Evolutionary conservation across 1,140 invertebrate species (phyloP).

Genomic region (Scylla paramamosain): DNA sequence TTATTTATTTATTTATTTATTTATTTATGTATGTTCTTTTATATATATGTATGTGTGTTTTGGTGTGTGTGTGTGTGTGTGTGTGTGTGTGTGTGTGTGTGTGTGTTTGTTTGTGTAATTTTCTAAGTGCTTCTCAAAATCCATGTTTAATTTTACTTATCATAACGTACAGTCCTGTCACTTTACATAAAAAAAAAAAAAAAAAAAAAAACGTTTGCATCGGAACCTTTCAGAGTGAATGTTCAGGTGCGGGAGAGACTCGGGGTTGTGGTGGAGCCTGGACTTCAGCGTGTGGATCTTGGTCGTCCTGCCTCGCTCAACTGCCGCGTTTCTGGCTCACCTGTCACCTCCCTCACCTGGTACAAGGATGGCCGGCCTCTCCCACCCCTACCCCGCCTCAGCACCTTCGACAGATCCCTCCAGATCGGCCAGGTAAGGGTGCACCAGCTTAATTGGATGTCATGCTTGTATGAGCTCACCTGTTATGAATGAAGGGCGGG

Average conservation of each 20-base stretch:
- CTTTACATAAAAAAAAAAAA: too few species aligned
- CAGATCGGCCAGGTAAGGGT: slow-evolving; percentile 68
- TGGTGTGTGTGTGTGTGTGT: too few species aligned
- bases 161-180: too few species aligned
- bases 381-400: slow-evolving; percentile 54
- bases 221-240: slow-evolving; percentile 58
- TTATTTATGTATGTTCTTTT: too few species aligned
- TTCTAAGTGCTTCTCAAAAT: too few species aligned
- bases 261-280: slow-evolving; percentile 49
- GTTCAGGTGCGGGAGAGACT: slow-evolving; percentile 59
- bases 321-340: slow-evolving; percentile 94
- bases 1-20: too few species aligned
- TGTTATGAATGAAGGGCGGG: too few species aligned
- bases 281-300: slow-evolving; percentile 57
- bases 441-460: neutral
- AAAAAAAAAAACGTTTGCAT: neutral
- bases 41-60: too few species aligned
- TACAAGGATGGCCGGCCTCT: slow-evolving; percentile 80
- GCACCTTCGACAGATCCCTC: slow-evolving; percentile 58
- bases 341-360: slow-evolving; percentile 86
- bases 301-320: slow-evolving; percentile 81
- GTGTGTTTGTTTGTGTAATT: too few species aligned
- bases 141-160: too few species aligned
- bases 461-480: neutral
- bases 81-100: too few species aligned